Conservation (phyloP, 2,888 invertebrate genomes). For the Epinotia nisella region DNA sequence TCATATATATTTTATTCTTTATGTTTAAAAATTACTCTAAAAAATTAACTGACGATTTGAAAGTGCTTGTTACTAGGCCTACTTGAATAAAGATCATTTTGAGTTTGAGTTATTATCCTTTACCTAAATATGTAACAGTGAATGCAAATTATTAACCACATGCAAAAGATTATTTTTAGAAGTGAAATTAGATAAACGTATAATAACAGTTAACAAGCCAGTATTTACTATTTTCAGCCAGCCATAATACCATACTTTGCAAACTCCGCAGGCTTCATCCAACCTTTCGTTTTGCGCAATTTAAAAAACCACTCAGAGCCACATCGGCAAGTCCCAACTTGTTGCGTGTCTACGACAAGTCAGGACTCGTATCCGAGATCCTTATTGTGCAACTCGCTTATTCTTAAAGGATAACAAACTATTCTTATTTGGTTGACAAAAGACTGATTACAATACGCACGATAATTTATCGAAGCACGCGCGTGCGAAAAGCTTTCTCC, state of each 20-base stretch:
- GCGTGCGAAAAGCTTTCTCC: conserved; percentile 45
- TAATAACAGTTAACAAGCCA: background rate
- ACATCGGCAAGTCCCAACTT: conserved; percentile 69
- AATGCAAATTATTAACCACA: no score
- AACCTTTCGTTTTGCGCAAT: conserved; percentile 31
- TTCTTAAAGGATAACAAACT: conserved; percentile 40
- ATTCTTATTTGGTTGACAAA: conserved; percentile 45
- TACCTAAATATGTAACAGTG: background rate
- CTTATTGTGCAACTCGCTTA: conserved; percentile 45
- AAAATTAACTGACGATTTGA: no score
- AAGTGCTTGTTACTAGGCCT: no score
- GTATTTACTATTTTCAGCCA: conserved; percentile 11
- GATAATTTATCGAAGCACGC: conserved; percentile 48
- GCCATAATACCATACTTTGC: background rate
- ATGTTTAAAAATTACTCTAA: no score
- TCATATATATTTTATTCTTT: no score
- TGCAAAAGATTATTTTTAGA: no score
- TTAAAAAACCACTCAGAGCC: conserved; percentile 49
- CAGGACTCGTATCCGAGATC: conserved; percentile 55
- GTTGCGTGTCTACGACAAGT: conserved; percentile 62
- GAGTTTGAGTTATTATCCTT: background rate
- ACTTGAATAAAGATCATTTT: no score
- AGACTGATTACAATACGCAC: conserved; percentile 41
- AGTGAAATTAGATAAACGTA: background rate
- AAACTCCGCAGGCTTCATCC: background rate